Evolutionary conservation across 1,140 invertebrate species (phyloP).

Genomic region (Ridgeia piscesae): DNA sequence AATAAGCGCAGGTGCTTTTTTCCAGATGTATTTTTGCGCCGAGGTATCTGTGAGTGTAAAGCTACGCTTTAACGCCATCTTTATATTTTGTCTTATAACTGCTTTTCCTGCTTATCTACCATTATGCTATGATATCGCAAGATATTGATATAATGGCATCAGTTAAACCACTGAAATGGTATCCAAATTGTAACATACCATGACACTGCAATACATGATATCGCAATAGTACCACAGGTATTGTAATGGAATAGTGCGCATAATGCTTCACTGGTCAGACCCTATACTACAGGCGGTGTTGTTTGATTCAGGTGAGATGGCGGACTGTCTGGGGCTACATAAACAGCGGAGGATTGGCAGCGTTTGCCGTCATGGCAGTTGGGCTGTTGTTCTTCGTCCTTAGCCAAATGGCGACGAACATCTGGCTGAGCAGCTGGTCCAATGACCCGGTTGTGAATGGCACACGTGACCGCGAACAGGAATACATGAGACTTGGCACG

Average conservation of each 20-base stretch:
- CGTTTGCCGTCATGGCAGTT: slow-evolving; percentile 74
- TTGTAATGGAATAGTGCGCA: not conserved
- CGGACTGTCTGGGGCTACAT: slow-evolving; percentile 87
- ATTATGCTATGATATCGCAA: no score
- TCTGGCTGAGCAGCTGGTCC: slow-evolving; percentile 31
- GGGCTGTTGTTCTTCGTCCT: slow-evolving; percentile 80
- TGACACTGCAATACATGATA: no score
- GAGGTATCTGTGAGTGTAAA: no score
- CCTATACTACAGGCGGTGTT: not conserved
- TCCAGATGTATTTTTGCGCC: no score
- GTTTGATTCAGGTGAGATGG: slow-evolving; percentile 73
- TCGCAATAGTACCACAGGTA: not conserved
- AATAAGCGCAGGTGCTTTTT: no score
- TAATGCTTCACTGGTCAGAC: not conserved
- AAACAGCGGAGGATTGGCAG: slow-evolving; percentile 76
- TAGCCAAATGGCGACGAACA: slow-evolving; percentile 58
- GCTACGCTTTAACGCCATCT: no score
- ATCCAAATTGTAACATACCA: no score
- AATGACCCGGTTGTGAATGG: slow-evolving; percentile 33
- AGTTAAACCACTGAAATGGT: no score
- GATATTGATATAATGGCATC: no score
- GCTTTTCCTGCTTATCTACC: no score
- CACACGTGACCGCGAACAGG: slow-evolving; percentile 35
- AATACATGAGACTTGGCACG: slow-evolving; percentile 36
- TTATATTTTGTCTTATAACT: no score